A percentile compares a stretch with the other conserved stretches of the same genome.
Conservation (phyloP, 1,140 invertebrate species). For the Chymomyza costata region DNA sequence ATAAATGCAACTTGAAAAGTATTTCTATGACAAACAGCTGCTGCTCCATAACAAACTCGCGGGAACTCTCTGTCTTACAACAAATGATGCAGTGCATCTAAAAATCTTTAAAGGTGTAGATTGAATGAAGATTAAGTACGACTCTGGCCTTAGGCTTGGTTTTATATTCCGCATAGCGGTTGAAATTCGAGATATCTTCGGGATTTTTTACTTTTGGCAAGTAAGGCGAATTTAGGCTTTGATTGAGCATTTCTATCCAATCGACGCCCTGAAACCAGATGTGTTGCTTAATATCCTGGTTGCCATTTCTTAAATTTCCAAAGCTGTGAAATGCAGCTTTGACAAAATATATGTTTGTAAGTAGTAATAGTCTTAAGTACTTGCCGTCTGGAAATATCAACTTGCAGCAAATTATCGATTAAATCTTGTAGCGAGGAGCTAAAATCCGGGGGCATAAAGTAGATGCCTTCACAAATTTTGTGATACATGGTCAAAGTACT, state of each 20-base stretch:
- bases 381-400: slow-evolving; percentile 89
- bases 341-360: too few relatives aligned
- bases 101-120: too few relatives aligned
- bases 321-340: not conserved
- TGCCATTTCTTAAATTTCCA: slow-evolving; percentile 89
- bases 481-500: slow-evolving; percentile 93
- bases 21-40: too few relatives aligned
- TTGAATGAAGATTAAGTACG: too few relatives aligned
- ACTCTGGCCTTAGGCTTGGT: slow-evolving; percentile 37
- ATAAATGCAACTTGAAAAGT: too few relatives aligned
- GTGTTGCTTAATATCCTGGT: slow-evolving; percentile 80
- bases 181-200: too few relatives aligned
- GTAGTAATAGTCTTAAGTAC: too few relatives aligned
- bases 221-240: slow-evolving; percentile 84
- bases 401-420: slow-evolving; percentile 86
- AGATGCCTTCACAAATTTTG: slow-evolving; percentile 85
- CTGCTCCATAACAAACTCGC: too few relatives aligned
- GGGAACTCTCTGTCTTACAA: too few relatives aligned
- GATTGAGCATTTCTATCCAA: slow-evolving; percentile 91
- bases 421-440: slow-evolving; percentile 88
- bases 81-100: too few relatives aligned
- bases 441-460: slow-evolving; percentile 81
- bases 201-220: slow-evolving; percentile 83
- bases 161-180: slow-evolving; percentile 77
- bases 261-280: slow-evolving; percentile 84